phyloP scores from a whole-genome alignment of 1,140 invertebrate species.

The Eriocheir sinensis region DNA sequence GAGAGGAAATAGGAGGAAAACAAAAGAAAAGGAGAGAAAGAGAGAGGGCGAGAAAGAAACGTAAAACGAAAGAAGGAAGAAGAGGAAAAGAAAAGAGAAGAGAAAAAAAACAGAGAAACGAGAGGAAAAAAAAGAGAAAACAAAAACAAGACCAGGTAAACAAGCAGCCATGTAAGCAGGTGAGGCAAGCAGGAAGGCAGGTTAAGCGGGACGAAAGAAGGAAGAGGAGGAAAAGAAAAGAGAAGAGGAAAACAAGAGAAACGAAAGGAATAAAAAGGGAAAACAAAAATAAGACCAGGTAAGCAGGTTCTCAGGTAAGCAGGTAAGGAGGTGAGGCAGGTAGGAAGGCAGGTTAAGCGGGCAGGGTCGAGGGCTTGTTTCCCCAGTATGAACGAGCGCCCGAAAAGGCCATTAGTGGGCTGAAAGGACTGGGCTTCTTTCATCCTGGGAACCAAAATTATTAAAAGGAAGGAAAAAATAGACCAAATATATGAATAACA shows the following conservation, averaged over 20 bases:
- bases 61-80: too few species aligned
- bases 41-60: too few species aligned
- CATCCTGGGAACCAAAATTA: too few species aligned
- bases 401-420: too few species aligned
- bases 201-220: neutral
- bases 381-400: neutral
- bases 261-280: neutral
- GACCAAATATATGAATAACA: too few species aligned
- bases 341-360: neutral
- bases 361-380: neutral
- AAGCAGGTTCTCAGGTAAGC: neutral
- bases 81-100: too few species aligned
- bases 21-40: neutral
- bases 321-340: neutral
- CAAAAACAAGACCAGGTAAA: neutral
- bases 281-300: neutral
- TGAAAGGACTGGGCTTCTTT: too few species aligned
- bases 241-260: too few species aligned
- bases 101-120: too few species aligned
- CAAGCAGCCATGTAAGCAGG: neutral
- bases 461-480: too few species aligned
- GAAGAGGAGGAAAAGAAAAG: slow-evolving; percentile 3
- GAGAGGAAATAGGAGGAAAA: neutral
- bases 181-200: neutral
- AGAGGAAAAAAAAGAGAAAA: too few species aligned